These are phyloP conservation scores for Chrysocyon brachyurus DNA, from an alignment of 2,797 vertebrate species.

Conservation along the genomic window DNA sequence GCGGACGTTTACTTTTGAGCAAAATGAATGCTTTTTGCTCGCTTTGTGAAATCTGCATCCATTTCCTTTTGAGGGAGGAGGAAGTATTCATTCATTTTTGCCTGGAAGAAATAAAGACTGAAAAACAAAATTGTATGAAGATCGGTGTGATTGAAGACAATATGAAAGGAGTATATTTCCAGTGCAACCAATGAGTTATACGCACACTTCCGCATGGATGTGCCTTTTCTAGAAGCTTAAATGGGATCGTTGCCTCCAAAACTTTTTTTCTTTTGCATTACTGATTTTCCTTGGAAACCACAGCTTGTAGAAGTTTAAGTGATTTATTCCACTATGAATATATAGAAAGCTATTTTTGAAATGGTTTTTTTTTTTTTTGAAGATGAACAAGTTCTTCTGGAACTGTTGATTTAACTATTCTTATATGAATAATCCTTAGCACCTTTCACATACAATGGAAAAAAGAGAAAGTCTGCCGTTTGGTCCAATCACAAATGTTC, in stretches of 20 bases:
- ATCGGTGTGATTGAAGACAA: neutral
- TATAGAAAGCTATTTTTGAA: neutral
- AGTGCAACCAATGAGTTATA: neutral
- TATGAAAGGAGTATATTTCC: neutral
- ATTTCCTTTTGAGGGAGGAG: neutral
- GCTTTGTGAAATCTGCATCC: neutral
- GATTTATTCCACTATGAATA: neutral
- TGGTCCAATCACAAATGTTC: slow-evolving; percentile 23
- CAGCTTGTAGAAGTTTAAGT: neutral
- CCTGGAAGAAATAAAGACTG: neutral
- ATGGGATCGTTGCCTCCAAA: neutral
- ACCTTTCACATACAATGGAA: neutral
- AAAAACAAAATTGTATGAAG: neutral
- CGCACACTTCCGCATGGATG: neutral
- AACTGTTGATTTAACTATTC: neutral
- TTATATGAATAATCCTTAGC: neutral
- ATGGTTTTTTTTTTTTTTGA: neutral
- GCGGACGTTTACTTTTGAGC: neutral
- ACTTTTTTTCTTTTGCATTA: neutral
- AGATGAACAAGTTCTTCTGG: neutral
- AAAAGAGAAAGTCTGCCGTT: neutral
- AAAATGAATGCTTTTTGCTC: neutral
- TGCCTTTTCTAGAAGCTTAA: neutral
- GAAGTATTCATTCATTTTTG: neutral
- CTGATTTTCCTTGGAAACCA: neutral